phyloP scores from a whole-genome alignment of 2,888 invertebrate species.

The Hyposoter didymator region DNA sequence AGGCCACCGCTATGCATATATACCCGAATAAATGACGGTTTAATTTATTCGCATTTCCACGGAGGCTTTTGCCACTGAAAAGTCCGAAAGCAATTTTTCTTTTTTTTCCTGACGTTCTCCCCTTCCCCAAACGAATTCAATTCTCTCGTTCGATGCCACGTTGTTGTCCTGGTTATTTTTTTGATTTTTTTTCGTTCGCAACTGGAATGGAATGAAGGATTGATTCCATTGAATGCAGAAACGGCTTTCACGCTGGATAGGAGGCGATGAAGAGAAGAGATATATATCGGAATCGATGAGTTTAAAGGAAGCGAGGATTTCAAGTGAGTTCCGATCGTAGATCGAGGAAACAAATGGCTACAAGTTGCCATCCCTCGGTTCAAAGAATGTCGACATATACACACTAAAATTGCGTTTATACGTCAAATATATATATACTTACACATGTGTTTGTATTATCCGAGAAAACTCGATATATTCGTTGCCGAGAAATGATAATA shows the following conservation, averaged over 20 bases:
- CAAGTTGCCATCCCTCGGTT: neutral
- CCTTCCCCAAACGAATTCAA: constrained; percentile 33
- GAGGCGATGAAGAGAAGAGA: neutral
- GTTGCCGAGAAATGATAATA: constrained; percentile 24
- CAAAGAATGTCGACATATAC: neutral
- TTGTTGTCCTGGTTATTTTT: constrained; percentile 31
- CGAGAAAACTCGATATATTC: neutral
- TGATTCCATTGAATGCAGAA: constrained; percentile 46
- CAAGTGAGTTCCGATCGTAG: constrained; percentile 19
- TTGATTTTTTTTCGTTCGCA: constrained; percentile 8
- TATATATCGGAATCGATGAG: constrained; percentile 29
- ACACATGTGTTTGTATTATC: neutral
- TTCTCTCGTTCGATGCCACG: constrained; percentile 30
- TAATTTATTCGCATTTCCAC: constrained; percentile 57
- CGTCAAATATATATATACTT: neutral
- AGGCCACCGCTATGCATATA: neutral
- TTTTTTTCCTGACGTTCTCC: neutral
- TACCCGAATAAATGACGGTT: constrained; percentile 48
- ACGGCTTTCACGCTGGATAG: constrained; percentile 15
- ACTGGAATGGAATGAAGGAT: constrained; percentile 9
- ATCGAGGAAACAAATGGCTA: constrained; percentile 32
- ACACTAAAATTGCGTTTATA: neutral
- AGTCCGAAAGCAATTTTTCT: constrained; percentile 29
- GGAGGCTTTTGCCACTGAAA: neutral
- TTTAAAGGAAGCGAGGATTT: constrained; percentile 5